phyloP scores from a whole-genome alignment of 2,888 invertebrate species.

The Plemyria rubiginata region DNA sequence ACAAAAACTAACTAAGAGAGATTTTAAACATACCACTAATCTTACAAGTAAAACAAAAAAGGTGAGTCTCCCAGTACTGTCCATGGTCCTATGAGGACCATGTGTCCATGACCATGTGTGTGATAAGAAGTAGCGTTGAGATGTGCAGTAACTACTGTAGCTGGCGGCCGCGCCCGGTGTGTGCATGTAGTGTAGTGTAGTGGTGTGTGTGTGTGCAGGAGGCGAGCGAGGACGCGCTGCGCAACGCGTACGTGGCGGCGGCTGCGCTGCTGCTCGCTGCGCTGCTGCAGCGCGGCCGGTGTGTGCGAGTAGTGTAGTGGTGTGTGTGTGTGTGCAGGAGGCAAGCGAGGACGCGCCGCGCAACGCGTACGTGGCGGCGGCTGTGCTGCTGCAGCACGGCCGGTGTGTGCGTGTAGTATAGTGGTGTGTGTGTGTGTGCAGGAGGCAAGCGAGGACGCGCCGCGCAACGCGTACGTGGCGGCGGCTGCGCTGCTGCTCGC shows the following conservation, averaged over 20 bases:
- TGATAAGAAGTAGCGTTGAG: no score
- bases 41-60: no score
- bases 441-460: conserved; percentile 62
- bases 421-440: conserved; percentile 30
- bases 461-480: conserved; percentile 55
- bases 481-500: conserved; percentile 44
- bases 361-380: conserved; percentile 56
- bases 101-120: no score
- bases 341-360: conserved; percentile 58
- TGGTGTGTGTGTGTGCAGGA: conserved; percentile 49
- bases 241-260: conserved; percentile 56
- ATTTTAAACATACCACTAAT: no score
- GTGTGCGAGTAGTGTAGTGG: no score
- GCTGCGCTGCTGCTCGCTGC: conserved; percentile 46
- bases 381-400: conserved; percentile 38
- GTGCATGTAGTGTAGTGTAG: neutral
- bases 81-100: no score
- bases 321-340: conserved; percentile 49
- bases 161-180: neutral
- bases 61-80: no score
- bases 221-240: conserved; percentile 57
- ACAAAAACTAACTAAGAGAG: no score
- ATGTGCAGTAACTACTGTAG: no score
- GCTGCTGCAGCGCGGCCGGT: conserved; percentile 53
- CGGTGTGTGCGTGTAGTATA: no score